Percentiles rank a stretch among this genome's conserved stretches.
Conservation (phyloP, 2,113 vertebrate species). For the Salminus brasiliensis region DNA sequence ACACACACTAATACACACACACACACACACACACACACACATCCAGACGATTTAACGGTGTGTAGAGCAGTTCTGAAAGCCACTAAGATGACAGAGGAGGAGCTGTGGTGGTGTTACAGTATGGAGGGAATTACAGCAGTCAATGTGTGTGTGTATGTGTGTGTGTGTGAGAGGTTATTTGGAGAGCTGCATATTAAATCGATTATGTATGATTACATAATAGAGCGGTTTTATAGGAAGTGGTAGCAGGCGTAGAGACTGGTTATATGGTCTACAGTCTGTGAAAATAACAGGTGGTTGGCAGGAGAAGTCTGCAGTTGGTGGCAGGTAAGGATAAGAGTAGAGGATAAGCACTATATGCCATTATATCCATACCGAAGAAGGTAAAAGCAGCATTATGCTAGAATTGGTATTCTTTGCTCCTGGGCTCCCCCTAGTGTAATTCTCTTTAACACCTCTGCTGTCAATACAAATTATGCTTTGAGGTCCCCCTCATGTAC, state of each 20-base stretch:
- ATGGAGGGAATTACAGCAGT: background rate
- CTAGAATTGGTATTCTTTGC: no score
- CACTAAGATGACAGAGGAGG: slow-evolving; percentile 3
- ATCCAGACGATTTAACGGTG: slow-evolving; percentile 20
- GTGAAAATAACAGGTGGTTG: background rate
- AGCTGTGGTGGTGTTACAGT: slow-evolving; percentile 14
- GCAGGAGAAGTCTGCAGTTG: background rate
- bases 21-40: slow-evolving; percentile 11
- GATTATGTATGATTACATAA: background rate
- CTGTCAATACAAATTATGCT: no score
- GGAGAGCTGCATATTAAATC: background rate
- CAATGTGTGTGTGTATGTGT: no score
- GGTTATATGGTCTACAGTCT: background rate
- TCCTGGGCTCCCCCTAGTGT: no score
- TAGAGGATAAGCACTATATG: background rate
- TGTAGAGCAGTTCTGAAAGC: slow-evolving; percentile 22
- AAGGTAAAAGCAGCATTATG: no score
- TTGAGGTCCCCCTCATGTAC: no score
- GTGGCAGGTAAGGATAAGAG: background rate
- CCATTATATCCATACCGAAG: no score
- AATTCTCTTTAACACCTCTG: no score
- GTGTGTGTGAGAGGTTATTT: background rate
- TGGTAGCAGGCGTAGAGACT: background rate
- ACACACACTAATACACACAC: background rate
- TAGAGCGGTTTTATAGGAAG: background rate